These are phyloP conservation scores for Tridacna gigas DNA, from an alignment of 2,888 invertebrate genomes.

Conservation along the genomic window DNA sequence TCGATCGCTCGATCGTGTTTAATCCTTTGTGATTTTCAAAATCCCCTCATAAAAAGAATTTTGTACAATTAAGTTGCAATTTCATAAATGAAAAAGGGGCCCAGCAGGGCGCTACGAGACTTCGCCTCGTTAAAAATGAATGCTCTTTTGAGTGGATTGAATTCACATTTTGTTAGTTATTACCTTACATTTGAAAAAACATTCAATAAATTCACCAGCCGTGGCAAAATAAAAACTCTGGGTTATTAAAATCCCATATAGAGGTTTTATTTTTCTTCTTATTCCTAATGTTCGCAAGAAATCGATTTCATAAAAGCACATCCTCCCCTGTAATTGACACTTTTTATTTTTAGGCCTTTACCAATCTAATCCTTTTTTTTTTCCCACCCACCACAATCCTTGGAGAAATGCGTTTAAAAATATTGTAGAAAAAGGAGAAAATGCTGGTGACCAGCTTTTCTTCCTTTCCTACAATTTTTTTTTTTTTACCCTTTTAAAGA, in stretches of 20 bases:
- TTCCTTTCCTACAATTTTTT: neutral
- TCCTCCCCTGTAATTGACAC: neutral
- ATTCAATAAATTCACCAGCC: constrained; percentile 43
- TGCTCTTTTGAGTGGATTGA: constrained; percentile 35
- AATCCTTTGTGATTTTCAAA: constrained; percentile 43
- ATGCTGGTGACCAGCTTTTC: neutral
- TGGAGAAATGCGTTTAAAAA: neutral
- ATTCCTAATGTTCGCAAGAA: constrained; percentile 29
- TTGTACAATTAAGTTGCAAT: constrained; percentile 37
- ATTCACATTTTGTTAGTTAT: constrained; percentile 33
- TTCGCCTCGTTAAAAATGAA: constrained; percentile 35
- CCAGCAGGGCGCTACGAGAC: neutral
- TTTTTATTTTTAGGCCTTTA: neutral
- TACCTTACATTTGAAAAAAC: constrained; percentile 19
- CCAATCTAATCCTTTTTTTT: too few relatives aligned
- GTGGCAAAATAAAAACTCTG: constrained; percentile 43
- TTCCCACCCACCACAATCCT: too few relatives aligned
- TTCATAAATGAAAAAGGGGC: constrained; percentile 17
- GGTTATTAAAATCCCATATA: constrained; percentile 52
- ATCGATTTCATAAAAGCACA: constrained; percentile 43
- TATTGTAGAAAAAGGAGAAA: neutral
- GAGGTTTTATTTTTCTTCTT: constrained; percentile 28
- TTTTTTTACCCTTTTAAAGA: too few relatives aligned
- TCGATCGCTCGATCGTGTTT: constrained; percentile 33
- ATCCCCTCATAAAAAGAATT: constrained; percentile 23